phyloP scores from a whole-genome alignment of 2,113 vertebrate genomes.

The Pollimyrus isidori region DNA sequence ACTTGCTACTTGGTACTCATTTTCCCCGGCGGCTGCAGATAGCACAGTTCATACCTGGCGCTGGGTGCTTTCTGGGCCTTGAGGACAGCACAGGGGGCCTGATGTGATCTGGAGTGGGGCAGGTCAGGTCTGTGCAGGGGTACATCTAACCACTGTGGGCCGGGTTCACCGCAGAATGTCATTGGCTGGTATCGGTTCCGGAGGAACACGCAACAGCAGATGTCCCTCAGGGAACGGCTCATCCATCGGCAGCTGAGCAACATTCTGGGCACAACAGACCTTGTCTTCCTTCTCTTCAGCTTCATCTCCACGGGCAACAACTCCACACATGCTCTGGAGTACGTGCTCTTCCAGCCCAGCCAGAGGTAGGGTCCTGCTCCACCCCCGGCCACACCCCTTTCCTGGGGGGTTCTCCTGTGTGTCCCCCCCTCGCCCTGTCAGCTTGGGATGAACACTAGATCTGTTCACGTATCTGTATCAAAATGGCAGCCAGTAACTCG shows the following conservation, averaged over 20 bases:
- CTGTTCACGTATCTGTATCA: background rate
- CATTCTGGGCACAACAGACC: slow-evolving; percentile 88
- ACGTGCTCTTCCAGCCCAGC: slow-evolving; percentile 93
- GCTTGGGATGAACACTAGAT: background rate
- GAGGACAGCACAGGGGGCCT: background rate
- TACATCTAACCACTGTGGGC: background rate
- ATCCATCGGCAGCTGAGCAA: slow-evolving; percentile 92
- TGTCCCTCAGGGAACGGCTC: slow-evolving; percentile 94
- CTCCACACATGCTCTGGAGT: slow-evolving; percentile 95
- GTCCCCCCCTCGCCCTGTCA: background rate
- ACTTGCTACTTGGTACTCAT: background rate
- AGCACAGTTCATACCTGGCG: background rate
- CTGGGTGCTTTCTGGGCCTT: background rate
- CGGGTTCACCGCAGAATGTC: slow-evolving; percentile 66
- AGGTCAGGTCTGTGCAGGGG: background rate
- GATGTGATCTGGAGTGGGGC: background rate
- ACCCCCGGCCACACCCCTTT: background rate
- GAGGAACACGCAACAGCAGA: slow-evolving; percentile 94
- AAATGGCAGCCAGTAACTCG: background rate
- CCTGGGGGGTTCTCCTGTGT: background rate
- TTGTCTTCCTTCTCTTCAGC: slow-evolving; percentile 98
- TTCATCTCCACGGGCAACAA: slow-evolving; percentile 98
- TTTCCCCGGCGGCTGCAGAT: background rate
- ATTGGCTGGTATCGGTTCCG: slow-evolving; percentile 97
- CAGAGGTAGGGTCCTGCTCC: slow-evolving; percentile 64